phyloP scores from a whole-genome alignment of 2,113 vertebrate species.

The Cranoglanis bouderius region DNA sequence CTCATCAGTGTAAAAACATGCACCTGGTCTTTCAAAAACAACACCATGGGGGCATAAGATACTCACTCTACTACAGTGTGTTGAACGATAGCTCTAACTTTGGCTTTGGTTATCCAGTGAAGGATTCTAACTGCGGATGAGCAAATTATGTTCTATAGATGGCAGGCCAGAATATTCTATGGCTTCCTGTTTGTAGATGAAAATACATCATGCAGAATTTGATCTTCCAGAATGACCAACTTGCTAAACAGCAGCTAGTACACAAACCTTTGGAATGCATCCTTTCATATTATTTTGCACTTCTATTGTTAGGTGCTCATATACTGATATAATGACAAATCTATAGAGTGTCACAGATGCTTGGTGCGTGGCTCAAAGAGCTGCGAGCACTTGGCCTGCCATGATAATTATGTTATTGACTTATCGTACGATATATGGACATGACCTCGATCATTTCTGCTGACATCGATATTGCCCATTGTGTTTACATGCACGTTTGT shows the following conservation, averaged over 20 bases:
- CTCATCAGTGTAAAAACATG: neutral
- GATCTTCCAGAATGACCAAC: neutral
- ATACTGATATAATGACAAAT: neutral
- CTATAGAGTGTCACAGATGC: neutral
- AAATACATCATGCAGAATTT: neutral
- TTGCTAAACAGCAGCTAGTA: neutral
- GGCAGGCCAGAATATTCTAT: neutral
- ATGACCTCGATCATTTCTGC: too few species aligned
- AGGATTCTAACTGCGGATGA: neutral
- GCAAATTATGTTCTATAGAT: neutral
- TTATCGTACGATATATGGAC: too few species aligned
- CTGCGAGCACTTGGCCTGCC: neutral
- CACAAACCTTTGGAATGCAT: neutral
- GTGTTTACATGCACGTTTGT: too few species aligned
- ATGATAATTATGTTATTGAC: too few species aligned
- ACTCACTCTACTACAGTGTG: neutral
- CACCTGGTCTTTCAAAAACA: constrained; percentile 9
- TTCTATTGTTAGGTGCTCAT: neutral
- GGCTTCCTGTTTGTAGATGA: neutral
- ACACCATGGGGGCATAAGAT: neutral
- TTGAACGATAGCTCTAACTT: neutral
- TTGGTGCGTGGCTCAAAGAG: neutral
- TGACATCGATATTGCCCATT: too few species aligned
- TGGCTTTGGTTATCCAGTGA: neutral
- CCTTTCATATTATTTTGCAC: neutral